Percentiles rank a stretch among this genome's conserved stretches.
Conservation (phyloP, 1,140 invertebrate genomes). For the Drosophila pruinosa region DNA sequence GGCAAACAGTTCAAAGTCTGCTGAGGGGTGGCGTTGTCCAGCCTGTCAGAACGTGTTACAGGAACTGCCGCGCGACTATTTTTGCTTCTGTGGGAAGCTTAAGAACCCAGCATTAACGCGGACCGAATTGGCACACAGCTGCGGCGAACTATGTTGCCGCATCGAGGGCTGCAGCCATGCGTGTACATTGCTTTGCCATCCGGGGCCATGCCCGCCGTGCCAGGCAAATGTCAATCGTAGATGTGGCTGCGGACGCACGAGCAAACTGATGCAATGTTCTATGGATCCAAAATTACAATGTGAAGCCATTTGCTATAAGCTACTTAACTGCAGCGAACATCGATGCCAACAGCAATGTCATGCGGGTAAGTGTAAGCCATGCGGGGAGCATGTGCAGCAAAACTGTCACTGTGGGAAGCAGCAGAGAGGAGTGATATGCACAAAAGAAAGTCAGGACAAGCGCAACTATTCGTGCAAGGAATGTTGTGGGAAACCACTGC, state of each 20-base stretch:
- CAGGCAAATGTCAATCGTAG: slow-evolving; percentile 85
- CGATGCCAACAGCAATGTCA: slow-evolving; percentile 91
- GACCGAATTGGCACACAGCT: slow-evolving; percentile 92
- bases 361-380: slow-evolving; percentile 88
- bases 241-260: slow-evolving; percentile 90
- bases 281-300: slow-evolving; percentile 88
- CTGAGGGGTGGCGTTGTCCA: slow-evolving; percentile 95
- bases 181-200: slow-evolving; percentile 95
- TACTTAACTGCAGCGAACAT: slow-evolving; percentile 90
- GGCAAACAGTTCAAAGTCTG: slow-evolving; percentile 91
- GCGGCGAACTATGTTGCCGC: slow-evolving; percentile 92
- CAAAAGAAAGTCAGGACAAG: slow-evolving; percentile 80
- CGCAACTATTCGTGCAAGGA: slow-evolving; percentile 86
- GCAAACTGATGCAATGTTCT: slow-evolving; percentile 88
- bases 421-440: slow-evolving; percentile 84
- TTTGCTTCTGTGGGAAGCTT: slow-evolving; percentile 93
- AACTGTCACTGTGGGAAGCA: slow-evolving; percentile 76
- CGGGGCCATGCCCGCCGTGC: slow-evolving; percentile 94
- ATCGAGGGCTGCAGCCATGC: slow-evolving; percentile 89
- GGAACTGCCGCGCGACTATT: slow-evolving; percentile 88
- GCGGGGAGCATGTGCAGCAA: slow-evolving; percentile 86
- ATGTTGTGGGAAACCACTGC: slow-evolving; percentile 87
- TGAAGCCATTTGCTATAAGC: slow-evolving; percentile 87
- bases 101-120: slow-evolving; percentile 89
- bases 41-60: slow-evolving; percentile 91